Percentiles rank a stretch among this genome's conserved stretches.
phyloP scores from a whole-genome alignment of 2,113 vertebrate species.

The Alectura lathami region DNA sequence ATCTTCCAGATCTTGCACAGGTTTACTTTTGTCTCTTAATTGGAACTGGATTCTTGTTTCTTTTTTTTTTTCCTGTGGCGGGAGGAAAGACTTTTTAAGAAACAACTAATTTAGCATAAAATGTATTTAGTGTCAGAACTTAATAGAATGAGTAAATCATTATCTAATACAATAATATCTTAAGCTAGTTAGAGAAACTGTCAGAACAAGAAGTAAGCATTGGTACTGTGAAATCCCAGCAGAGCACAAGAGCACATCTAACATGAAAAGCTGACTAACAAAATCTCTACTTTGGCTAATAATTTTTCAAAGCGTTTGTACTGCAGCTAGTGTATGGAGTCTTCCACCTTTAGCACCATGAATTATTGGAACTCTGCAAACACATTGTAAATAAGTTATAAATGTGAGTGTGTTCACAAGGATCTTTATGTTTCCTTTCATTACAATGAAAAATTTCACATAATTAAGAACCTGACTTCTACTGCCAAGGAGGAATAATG shows the following conservation, averaged over 20 bases:
- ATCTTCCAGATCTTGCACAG: not conserved
- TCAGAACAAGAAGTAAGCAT: constrained; percentile 12
- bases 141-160: constrained; percentile 60
- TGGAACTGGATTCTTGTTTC: not conserved
- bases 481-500: constrained; percentile 22
- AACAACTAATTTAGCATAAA: constrained; percentile 39
- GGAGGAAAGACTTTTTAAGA: not conserved
- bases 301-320: constrained; percentile 35
- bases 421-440: constrained; percentile 47
- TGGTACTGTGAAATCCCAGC: not conserved
- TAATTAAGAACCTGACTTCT: constrained; percentile 36
- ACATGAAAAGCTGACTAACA: constrained; percentile 34
- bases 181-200: constrained; percentile 39
- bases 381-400: constrained; percentile 16
- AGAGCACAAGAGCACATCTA: not conserved
- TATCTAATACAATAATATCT: constrained; percentile 35
- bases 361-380: constrained; percentile 45
- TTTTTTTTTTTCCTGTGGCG: not conserved
- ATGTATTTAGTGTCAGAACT: constrained; percentile 44
- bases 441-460: constrained; percentile 33
- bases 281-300: constrained; percentile 38
- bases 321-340: not conserved
- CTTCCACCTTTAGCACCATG: constrained; percentile 22
- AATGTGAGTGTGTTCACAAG: constrained; percentile 12
- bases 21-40: not conserved